Evolutionary conservation across 2,888 invertebrate genomes (phyloP).

Genomic region (Buathra laborator): DNA sequence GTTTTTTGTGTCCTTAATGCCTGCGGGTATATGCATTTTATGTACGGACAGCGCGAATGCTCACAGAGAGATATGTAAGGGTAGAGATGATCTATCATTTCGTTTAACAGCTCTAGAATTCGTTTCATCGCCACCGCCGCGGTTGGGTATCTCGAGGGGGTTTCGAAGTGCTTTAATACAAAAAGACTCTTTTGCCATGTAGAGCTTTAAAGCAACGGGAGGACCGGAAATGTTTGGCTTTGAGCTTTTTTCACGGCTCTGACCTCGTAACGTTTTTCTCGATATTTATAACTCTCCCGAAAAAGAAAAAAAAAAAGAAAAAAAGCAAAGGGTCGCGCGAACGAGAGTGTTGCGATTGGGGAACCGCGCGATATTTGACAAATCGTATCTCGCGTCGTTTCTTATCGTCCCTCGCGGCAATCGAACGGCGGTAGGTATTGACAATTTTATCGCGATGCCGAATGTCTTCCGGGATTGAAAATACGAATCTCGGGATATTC

Average conservation of each 20-base stretch:
- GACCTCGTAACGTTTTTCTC: conserved; percentile 69
- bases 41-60: neutral
- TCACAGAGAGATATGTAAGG: neutral
- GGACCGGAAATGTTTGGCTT: conserved; percentile 69
- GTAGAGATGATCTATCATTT: conserved; percentile 19
- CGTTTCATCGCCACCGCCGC: neutral
- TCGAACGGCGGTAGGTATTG: neutral
- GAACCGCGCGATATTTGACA: neutral
- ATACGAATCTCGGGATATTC: neutral
- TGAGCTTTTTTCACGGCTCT: conserved; percentile 72
- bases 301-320: neutral
- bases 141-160: neutral
- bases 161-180: neutral
- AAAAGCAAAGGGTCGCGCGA: neutral
- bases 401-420: neutral
- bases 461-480: neutral
- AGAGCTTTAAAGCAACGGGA: neutral
- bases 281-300: neutral
- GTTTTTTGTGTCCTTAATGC: neutral
- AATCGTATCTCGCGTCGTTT: neutral
- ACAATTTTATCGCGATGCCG: neutral
- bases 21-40: conserved; percentile 22
- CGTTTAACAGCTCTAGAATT: conserved; percentile 20
- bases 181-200: conserved; percentile 5
- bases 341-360: neutral